These are phyloP conservation scores for Ectemnius lituratus DNA, from an alignment of 2,888 invertebrate species.

Conservation along the genomic window DNA sequence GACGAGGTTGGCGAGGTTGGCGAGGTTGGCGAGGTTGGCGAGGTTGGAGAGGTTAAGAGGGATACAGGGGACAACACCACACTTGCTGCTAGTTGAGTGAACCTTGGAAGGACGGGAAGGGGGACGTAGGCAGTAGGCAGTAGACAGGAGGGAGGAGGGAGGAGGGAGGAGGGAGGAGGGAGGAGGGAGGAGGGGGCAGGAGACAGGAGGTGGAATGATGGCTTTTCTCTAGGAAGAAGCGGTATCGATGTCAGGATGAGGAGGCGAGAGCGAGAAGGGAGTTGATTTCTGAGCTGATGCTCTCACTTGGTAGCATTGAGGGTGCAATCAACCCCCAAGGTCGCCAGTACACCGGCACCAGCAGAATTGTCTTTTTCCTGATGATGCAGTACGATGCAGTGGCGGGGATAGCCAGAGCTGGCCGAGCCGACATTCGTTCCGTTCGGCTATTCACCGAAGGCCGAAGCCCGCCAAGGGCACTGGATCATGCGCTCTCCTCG, in stretches of 20 bases:
- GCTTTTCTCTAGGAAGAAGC: slow-evolving; percentile 27
- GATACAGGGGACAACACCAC: too few relatives aligned
- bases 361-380: neutral
- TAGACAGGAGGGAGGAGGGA: too few relatives aligned
- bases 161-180: neutral
- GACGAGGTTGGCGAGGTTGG: too few relatives aligned
- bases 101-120: slow-evolving; percentile 43
- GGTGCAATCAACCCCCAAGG: slow-evolving; percentile 6
- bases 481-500: too few relatives aligned
- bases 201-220: slow-evolving; percentile 3
- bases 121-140: too few relatives aligned
- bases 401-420: too few relatives aligned
- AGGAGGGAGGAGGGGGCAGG: neutral
- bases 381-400: too few relatives aligned
- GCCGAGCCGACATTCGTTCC: too few relatives aligned
- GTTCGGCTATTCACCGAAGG: too few relatives aligned
- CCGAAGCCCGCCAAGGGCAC: too few relatives aligned
- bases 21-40: too few relatives aligned
- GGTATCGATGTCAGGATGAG: neutral
- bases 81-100: slow-evolving; percentile 36
- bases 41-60: too few relatives aligned
- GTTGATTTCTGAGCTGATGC: neutral
- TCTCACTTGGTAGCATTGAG: neutral
- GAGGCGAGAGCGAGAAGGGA: neutral
- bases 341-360: neutral